A percentile compares a stretch with the other conserved stretches of the same genome.
Conservation (phyloP, 1,140 invertebrate genomes). For the Telenomus remus region DNA sequence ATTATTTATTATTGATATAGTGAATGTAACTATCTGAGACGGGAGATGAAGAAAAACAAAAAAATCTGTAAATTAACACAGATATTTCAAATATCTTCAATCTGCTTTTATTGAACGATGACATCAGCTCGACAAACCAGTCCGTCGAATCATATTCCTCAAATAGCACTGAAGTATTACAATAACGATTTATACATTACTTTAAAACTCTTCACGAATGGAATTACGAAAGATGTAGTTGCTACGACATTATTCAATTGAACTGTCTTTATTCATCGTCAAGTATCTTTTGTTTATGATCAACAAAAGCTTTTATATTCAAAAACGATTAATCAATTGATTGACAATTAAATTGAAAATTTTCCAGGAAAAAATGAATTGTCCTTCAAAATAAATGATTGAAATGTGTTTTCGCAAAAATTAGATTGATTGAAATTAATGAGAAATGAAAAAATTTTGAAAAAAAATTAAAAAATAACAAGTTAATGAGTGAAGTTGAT, state of each 20-base stretch:
- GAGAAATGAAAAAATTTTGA: too few relatives aligned
- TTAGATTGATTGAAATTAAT: too few relatives aligned
- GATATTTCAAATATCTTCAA: conserved; percentile 54
- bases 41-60: conserved; percentile 6
- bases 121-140: conserved; percentile 55
- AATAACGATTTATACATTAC: conserved; percentile 49
- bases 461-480: too few relatives aligned
- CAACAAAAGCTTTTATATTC: too few relatives aligned
- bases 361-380: too few relatives aligned
- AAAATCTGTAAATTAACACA: conserved; percentile 44
- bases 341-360: too few relatives aligned
- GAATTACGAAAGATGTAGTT: conserved; percentile 29
- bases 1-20: too few relatives aligned
- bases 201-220: conserved; percentile 28
- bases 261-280: conserved; percentile 7
- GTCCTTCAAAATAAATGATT: too few relatives aligned
- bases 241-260: conserved; percentile 34
- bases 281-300: not conserved
- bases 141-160: conserved; percentile 55
- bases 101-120: conserved; percentile 57
- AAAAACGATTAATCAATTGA: too few relatives aligned
- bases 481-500: conserved; percentile 29
- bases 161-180: conserved; percentile 56
- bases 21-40: too few relatives aligned
- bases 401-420: too few relatives aligned